A percentile compares a stretch with the other conserved stretches of the same genome.
These are phyloP conservation scores for Rallus limicola DNA, from an alignment of 2,113 vertebrate species.

Conservation along the genomic window DNA sequence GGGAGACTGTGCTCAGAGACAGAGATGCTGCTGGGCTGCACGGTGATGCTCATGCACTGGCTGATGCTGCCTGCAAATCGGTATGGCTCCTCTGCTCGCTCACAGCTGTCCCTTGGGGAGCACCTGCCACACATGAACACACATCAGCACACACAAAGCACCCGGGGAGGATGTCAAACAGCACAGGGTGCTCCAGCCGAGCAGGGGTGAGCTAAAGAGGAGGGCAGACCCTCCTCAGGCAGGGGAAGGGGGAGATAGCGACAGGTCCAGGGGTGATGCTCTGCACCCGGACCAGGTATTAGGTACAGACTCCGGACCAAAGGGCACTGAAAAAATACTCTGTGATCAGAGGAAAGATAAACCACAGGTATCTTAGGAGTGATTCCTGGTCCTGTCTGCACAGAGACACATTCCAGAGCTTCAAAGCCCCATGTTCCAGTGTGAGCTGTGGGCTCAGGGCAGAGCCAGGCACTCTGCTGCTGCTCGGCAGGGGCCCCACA, in stretches of 20 bases:
- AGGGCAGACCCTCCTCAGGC: background rate
- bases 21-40: constrained; percentile 93
- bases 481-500: background rate
- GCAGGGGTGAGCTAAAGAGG: accelerated
- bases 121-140: constrained; percentile 78
- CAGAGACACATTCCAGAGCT: background rate
- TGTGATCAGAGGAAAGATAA: background rate
- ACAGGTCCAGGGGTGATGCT: accelerated
- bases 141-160: background rate
- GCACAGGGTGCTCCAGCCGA: background rate
- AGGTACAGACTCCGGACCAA: too few species aligned
- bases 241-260: background rate
- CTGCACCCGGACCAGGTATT: accelerated
- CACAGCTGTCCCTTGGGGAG: constrained; percentile 89
- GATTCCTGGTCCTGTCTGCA: background rate
- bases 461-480: background rate
- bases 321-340: background rate
- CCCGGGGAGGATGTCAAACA: accelerated
- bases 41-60: constrained; percentile 87
- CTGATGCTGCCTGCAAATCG: constrained; percentile 87
- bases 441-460: background rate
- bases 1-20: constrained; percentile 90
- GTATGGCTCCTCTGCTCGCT: constrained; percentile 86
- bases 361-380: background rate
- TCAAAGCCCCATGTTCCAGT: accelerated